Percentiles rank a stretch among this genome's conserved stretches.
phyloP scores from a whole-genome alignment of 1,140 invertebrate genomes.

The Potamilus streckersoni region DNA sequence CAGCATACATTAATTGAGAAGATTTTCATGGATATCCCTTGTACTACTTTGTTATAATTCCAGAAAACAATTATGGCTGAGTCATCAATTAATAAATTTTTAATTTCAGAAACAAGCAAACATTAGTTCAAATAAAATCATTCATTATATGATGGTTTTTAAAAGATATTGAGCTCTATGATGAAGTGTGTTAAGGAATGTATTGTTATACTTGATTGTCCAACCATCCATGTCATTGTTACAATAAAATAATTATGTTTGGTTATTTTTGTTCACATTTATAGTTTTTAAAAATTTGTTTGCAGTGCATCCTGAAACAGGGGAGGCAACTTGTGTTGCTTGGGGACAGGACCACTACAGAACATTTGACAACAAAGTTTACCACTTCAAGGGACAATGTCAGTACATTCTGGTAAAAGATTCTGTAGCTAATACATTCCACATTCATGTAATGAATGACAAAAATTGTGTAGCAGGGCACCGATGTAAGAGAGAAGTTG shows the following conservation, averaged over 20 bases:
- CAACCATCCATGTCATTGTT: background rate
- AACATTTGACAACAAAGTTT: slow-evolving; percentile 81
- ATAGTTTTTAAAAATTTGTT: background rate
- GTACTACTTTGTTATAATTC: too few species aligned
- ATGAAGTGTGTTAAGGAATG: background rate
- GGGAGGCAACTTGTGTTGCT: slow-evolving; percentile 72
- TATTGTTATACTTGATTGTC: background rate
- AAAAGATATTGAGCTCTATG: background rate
- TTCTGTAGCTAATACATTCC: slow-evolving; percentile 26
- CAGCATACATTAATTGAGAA: too few species aligned
- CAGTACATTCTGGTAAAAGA: too few species aligned
- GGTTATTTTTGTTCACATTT: background rate
- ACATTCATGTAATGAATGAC: slow-evolving; percentile 37
- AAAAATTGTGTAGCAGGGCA: slow-evolving; percentile 9
- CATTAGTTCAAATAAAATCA: background rate
- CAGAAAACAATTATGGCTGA: too few species aligned
- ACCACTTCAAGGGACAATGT: slow-evolving; percentile 59
- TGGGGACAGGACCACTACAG: slow-evolving; percentile 85
- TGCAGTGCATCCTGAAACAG: background rate
- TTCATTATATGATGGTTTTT: background rate
- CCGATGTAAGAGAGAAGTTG: slow-evolving; percentile 30
- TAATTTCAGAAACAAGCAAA: background rate
- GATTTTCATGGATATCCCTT: too few species aligned
- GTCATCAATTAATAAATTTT: too few species aligned
- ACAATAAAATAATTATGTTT: background rate